Base-by-base conservation (phyloP, 2,113 vertebrate genomes). In the Ammodramus savannarum region DNA sequence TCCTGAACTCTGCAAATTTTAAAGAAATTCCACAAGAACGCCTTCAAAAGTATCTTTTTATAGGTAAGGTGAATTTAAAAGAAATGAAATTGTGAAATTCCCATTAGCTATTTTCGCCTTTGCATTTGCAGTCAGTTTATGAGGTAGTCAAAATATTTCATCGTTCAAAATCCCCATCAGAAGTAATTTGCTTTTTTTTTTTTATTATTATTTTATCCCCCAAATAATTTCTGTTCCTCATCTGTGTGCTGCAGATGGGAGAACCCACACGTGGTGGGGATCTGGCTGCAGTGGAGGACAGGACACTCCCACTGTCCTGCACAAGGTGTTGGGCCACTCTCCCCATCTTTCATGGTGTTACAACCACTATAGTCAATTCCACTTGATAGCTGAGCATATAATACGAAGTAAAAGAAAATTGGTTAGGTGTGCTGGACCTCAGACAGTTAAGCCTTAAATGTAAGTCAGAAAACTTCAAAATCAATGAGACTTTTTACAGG, bases 401-500 rank as follows among this genome's bases (percentile, higher is more conserved):
- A 91, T 93, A 94, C 7, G 65, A 91, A 95, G 87, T 90, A 95
- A 96, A 96, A 96, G 93, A 97, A 96, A 97, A 97, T 93, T 95
- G 94, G 87, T 94, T 93, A 90, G 91, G 85, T 96, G 78, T 97
- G 96, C 71, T 44, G 90, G 82, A 77, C 55, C 82, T 96, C 91
- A 96, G 95, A 91, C 79, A 71, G 93, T 91, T 84, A 86, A 94
- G 94, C 85, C 94, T 96, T 95, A 96, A 86, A 95, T 96, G 72
- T 83, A 96, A 97, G 94, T 94, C 94, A 88, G 93, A 96, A 78
- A 96, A 95, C 87, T 96, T 95, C 91, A 96, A 93, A 95, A 97
- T 95, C 94, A 95, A 95, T 96, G 93, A 66, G 92, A 95, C 17
- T 88, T 97, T 97, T 97, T 96, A 96, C 96, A 96, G 91, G 91